Conservation (phyloP, 2,797 vertebrate genomes). For the Siniperca undulata region DNA sequence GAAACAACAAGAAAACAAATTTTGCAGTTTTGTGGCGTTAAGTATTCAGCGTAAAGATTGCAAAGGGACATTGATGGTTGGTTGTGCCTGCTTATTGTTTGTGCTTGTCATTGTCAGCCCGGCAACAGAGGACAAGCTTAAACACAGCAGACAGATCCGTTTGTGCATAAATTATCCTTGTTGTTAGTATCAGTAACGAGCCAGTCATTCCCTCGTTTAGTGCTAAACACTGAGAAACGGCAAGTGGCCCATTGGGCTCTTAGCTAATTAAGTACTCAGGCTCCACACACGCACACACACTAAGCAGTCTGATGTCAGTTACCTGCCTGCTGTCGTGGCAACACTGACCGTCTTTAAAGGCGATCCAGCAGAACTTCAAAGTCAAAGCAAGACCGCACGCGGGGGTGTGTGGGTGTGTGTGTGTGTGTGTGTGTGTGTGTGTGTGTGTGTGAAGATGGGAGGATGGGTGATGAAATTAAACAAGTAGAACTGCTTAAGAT, state of each 20-base stretch:
- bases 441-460: conserved; percentile 59
- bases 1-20: conserved; percentile 36
- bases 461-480: conserved; percentile 78
- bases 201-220: conserved; percentile 77
- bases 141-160: conserved; percentile 63
- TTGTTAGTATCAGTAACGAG: conserved; percentile 78
- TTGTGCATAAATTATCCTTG: conserved; percentile 78
- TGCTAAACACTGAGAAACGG: conserved; percentile 77
- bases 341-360: conserved; percentile 83
- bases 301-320: conserved; percentile 71
- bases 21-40: conserved; percentile 34
- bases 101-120: conserved; percentile 63
- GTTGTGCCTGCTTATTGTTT: conserved; percentile 66
- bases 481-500: conserved; percentile 65
- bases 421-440: conserved; percentile 44
- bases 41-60: conserved; percentile 50
- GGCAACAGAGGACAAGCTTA: conserved; percentile 62
- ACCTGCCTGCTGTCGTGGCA: conserved; percentile 83
- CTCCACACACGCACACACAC: conserved; percentile 53
- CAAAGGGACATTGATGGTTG: conserved; percentile 55
- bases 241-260: conserved; percentile 72
- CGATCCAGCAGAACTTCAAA: conserved; percentile 85
- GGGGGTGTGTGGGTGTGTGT: conserved; percentile 35
- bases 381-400: conserved; percentile 69
- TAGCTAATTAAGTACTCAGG: conserved; percentile 82